Evolutionary conservation across 1,140 invertebrate species (phyloP).

Genomic region (Zeugodacus cucurbitae): DNA sequence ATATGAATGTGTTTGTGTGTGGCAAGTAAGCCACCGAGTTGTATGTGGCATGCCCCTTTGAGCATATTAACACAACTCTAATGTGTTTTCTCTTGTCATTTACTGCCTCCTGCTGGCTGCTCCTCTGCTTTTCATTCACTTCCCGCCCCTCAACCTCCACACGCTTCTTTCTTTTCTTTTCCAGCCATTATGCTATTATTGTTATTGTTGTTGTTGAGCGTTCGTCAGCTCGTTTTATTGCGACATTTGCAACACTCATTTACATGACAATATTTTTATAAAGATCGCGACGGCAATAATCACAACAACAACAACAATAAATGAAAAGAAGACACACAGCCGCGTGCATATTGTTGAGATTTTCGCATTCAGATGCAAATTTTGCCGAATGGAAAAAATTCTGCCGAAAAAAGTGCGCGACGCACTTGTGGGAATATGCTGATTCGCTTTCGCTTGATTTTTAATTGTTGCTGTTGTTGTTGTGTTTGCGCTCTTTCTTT

Average conservation of each 20-base stretch:
- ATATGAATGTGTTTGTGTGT: neutral
- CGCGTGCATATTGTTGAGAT: conserved; percentile 18
- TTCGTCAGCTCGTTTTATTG: neutral
- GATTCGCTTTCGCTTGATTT: neutral
- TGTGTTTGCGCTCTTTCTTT: neutral
- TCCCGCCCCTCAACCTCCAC: neutral
- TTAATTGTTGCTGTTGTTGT: no score
- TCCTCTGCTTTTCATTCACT: neutral
- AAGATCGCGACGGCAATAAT: neutral
- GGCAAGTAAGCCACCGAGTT: neutral
- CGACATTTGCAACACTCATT: conserved; percentile 35
- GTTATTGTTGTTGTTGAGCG: neutral
- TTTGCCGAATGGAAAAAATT: neutral
- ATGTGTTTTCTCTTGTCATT: conserved; percentile 30
- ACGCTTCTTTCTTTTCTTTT: neutral
- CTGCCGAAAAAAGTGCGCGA: neutral
- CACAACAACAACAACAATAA: neutral
- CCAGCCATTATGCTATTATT: neutral
- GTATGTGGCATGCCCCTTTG: neutral
- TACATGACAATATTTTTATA: conserved; percentile 27
- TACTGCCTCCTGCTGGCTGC: conserved; percentile 16
- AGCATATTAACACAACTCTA: conserved; percentile 35
- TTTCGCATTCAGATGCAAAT: conserved; percentile 23
- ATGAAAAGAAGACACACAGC: neutral
- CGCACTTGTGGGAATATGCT: conserved; percentile 4